Evolutionary conservation across 2,797 vertebrate species (phyloP), one percentile per base, ranked within the genome.

Genomic region (Xenentodon cancila): DNA sequence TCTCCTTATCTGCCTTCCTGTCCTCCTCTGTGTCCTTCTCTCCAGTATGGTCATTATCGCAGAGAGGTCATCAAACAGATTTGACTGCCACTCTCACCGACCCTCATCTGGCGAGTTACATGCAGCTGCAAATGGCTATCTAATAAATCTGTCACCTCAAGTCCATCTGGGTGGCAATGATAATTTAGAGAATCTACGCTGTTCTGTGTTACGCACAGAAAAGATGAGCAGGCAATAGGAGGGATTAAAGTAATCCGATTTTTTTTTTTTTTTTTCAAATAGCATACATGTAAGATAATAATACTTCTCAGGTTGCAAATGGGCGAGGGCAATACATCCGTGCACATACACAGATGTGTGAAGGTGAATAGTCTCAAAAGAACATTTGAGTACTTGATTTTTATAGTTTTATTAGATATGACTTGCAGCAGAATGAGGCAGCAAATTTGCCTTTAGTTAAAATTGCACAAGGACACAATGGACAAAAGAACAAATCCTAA

Each of bases 101-200:
- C 79, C 71, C 82, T 81, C 75, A 34, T 68, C 64, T 69, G 61
- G 63, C 83, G 65, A 5, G 40, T 62, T 73, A 85, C 85, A 84
- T 32, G 66, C 61, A 51, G 69, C 73, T 2, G 13, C 80, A 81
- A 88, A 90, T 86, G 72, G 77, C 80, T 80, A 81, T 84, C 81
- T 88, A 80, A 88, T 90, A 90, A 85, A 88, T 89, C 84, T 88
- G 84, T 89, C 83, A 85, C 73, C 80, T 88, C 64, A 68, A 71
- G 78, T 90, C 83, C 84, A 87, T 77, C 85, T 87, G 86, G 68
- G 63, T 55, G 56, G 50, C 61, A 56, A 77, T 77, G 87, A 89
- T 88, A 86, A 82, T 89, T 87, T 77, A 63, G 56, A 55, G 58
- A 53, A 68, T 71, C 37, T 11, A 64, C 47, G 15, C 45, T 51